Evolutionary conservation across 30 jellyfish, hydroid and myxozoan genomes (phyloP), one percentile per base, ranked within the genome.

Genomic region (Sanderia malayensis): DNA sequence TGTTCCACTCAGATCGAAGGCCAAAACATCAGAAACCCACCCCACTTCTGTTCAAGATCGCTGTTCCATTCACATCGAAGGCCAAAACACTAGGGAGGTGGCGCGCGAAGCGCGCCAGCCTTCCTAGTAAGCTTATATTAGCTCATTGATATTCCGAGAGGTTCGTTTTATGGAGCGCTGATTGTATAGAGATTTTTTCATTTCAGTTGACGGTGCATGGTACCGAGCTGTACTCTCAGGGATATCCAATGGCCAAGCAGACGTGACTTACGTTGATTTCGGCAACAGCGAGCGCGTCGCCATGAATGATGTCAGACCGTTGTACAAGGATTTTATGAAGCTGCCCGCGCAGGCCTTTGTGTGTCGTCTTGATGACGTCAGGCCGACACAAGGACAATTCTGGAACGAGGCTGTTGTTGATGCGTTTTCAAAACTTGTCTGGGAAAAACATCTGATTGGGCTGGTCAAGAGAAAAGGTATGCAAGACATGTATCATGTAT

Each of bases 261-360:
- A 67, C 15, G 95, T 88, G 10, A 33, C 47, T 23, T 88, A 52
- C 70, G 88, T 88, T 28, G 97, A 88, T 64, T 88, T 71, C 60
- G 97, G 97, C 46, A 88, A 88, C 93, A 25, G 82, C 45, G 92
- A 81, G 27, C 47, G 31, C 17, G 44, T 81, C 24, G 20, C 87
- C 0, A 29, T 61, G 1, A 60, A 63, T 34, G 53, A 53, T 31
- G 62, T 88, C 32, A 45, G 83, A 22, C 91, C 95, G 29, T 73
- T 88, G 49, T 67, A 73, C 67, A 61, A 70, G 8, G 82, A 70
- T 17, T 88, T 81, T 59, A 73, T 81, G 83, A 45, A 69, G 24
- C 64, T 88, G 69, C 97, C 97, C 11, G 79, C 83, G 9, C 97
- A 88, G 60, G 92, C 85, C 25, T 69, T 88, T 74, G 90, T 70